These are phyloP conservation scores for Gorilla gorilla DNA, from an alignment of 2,113 vertebrate species.

Conservation along the genomic window DNA sequence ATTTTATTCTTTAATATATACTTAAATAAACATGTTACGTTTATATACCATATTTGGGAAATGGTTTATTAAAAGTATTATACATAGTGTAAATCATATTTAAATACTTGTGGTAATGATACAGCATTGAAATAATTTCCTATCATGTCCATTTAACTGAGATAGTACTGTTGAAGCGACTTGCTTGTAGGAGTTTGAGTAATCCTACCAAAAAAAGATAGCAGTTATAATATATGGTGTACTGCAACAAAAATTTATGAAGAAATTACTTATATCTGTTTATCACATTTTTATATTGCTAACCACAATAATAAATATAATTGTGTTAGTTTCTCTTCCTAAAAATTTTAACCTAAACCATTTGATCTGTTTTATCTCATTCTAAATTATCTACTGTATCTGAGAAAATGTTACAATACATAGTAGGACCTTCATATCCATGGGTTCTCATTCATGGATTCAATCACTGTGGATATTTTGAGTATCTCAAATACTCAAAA, in stretches of 20 bases:
- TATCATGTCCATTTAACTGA: background rate
- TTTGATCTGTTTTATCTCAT: background rate
- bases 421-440: background rate
- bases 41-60: conserved; percentile 29
- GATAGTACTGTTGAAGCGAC: background rate
- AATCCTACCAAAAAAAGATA: background rate
- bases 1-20: conserved; percentile 29
- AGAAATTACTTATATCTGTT: background rate
- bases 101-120: background rate
- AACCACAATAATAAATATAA: background rate
- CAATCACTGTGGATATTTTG: background rate
- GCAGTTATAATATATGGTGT: background rate
- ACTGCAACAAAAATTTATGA: background rate
- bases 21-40: conserved; percentile 39
- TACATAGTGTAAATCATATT: background rate
- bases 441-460: background rate
- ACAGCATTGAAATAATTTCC: background rate
- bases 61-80: background rate
- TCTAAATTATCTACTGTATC: background rate
- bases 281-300: conserved; percentile 3
- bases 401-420: background rate
- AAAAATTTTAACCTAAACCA: background rate
- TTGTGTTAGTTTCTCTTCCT: conserved; percentile 1
- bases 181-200: background rate
- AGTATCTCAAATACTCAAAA: background rate